A percentile compares a stretch with the other conserved stretches of the same genome.
Conservation (phyloP, 2,113 vertebrate genomes). For the Desmodus rotundus region DNA sequence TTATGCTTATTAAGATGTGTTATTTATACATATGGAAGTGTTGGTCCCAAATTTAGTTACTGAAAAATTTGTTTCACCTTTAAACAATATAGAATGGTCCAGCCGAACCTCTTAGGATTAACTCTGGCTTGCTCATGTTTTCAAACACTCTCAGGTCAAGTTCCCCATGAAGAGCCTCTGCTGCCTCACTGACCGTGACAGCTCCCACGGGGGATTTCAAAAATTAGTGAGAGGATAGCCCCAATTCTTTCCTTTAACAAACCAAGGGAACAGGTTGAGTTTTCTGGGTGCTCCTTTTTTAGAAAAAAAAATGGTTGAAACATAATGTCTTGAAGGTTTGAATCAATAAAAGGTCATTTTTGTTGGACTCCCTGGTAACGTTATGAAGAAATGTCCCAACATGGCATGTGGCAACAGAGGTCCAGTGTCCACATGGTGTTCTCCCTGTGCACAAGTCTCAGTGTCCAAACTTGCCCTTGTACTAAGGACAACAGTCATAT, state of each 20-base stretch:
- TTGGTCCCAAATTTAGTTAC: neutral
- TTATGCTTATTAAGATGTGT: neutral
- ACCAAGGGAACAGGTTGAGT: neutral
- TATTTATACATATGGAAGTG: neutral
- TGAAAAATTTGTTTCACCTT: neutral
- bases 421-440: accelerated
- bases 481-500: too few relatives aligned
- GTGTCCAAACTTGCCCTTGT: neutral
- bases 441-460: accelerated
- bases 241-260: neutral
- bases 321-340: neutral
- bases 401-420: accelerated
- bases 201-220: neutral
- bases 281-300: neutral
- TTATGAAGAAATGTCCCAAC: accelerated
- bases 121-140: neutral
- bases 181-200: neutral
- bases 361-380: neutral
- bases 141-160: neutral
- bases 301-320: neutral
- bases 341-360: neutral
- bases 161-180: neutral
- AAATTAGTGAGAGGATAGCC: neutral
- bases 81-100: neutral
- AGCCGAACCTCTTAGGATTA: neutral